A percentile compares a stretch with the other conserved stretches of the same genome.
Evolutionary conservation across 2,797 vertebrate species (phyloP).

Genomic region (Harpagifer antarcticus): DNA sequence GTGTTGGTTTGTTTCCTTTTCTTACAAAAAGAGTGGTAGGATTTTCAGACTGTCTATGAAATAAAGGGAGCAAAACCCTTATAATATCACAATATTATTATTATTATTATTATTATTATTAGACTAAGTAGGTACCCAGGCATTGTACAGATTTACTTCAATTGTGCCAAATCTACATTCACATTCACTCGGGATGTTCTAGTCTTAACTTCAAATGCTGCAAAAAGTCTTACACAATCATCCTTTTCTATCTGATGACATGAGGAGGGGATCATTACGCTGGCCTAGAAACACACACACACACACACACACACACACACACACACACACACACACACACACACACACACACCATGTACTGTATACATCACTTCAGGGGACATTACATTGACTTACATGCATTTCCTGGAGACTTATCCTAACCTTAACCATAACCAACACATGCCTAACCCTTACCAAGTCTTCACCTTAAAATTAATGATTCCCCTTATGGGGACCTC

Average conservation of each 20-base stretch:
- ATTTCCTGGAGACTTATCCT: no score
- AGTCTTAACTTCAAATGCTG: constrained; percentile 90
- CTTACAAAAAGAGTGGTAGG: constrained; percentile 67
- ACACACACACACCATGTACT: constrained; percentile 1
- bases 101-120: constrained; percentile 51
- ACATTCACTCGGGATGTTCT: constrained; percentile 76
- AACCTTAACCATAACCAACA: no score
- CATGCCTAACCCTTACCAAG: no score
- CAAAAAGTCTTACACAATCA: constrained; percentile 96
- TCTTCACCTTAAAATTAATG: no score
- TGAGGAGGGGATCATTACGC: constrained; percentile 13
- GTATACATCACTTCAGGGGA: constrained; percentile 27
- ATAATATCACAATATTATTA: constrained; percentile 58
- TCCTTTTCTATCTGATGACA: constrained; percentile 83
- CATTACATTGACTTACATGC: no score
- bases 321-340: constrained; percentile 31
- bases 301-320: constrained; percentile 12
- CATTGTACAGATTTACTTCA: constrained; percentile 87
- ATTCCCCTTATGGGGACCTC: no score
- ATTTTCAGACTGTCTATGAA: constrained; percentile 68
- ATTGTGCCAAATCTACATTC: constrained; percentile 95
- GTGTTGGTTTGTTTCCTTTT: constrained; percentile 72
- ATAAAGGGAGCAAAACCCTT: constrained; percentile 67
- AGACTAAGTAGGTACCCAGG: constrained; percentile 66
- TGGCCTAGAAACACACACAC: background rate